Evolutionary conservation across 1,140 invertebrate genomes (phyloP), one percentile per base, ranked within the genome.

Genomic region (Grapholita molesta): DNA sequence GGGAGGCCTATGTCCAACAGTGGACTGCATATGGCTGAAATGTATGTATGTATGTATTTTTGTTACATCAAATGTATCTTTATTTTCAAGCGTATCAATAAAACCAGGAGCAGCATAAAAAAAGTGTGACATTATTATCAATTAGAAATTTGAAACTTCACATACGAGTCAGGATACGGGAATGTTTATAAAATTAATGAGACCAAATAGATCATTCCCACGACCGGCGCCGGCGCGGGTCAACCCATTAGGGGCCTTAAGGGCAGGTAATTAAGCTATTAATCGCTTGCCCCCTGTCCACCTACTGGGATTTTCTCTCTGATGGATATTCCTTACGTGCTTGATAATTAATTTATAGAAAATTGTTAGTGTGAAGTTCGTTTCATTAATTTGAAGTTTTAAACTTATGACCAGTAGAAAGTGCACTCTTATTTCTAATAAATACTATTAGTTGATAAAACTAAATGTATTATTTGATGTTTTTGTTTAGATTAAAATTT

Each of bases 251-350:
- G 21, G 15, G 66, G 9, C 42, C 57, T 64, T 75, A 75, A 55
- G 24, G n/a, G 23, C 15, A 33, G 18, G 68, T 68, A 70, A 75
- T 72, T 71, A 73, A 75, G 76, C 71, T 68, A 73, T 71, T 73
- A 73, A 73, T 71, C 53, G 42, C 11, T 15, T 72, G 66, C 23
- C 35, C 52, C n/a, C 28, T 52, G 42, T 33, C 61, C 61, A 64
- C 61, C 61, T 64, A 35, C 38, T 57, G 8, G 42, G 66, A 23
- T 65, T 70, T 75, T 73, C 42, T 23, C 70, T 52, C 9, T 71
- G 52, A 72, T 72, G 70, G 72, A 68, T 72, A 68, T 74, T 71
- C 71, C 28, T 72, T 64, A 42, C 38, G 23, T 15, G 21, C 53
- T 66, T 11, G 52, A 23, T 57, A 57, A 57, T 57, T 57, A 57